A percentile compares a stretch with the other conserved stretches of the same genome.
These are phyloP conservation scores for Oreochromis tanganicae DNA, from an alignment of 2,113 vertebrate genomes.

Conservation along the genomic window DNA sequence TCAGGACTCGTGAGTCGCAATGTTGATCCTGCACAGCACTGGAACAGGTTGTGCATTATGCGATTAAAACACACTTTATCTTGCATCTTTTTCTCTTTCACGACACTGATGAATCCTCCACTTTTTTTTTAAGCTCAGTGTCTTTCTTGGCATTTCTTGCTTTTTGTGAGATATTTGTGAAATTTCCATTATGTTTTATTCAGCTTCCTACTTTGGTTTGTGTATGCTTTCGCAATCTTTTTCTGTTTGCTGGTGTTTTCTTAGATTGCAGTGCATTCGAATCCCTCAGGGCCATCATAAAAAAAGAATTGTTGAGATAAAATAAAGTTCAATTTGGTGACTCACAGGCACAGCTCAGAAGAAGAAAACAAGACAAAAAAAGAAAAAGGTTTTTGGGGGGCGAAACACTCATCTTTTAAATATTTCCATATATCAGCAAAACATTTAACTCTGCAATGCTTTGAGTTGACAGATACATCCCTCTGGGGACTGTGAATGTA, in stretches of 20 bases:
- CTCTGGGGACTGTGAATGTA: background rate
- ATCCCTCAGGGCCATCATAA: background rate
- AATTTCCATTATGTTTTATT: background rate
- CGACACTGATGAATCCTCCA: background rate
- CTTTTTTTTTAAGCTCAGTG: background rate
- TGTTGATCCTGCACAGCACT: background rate
- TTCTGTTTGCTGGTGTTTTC: background rate
- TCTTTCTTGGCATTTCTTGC: background rate
- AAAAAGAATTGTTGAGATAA: background rate
- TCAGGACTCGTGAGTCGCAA: background rate
- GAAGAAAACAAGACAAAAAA: background rate
- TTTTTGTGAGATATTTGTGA: background rate
- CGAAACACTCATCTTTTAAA: background rate
- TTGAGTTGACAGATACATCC: background rate
- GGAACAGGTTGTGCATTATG: background rate
- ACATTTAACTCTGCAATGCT: background rate
- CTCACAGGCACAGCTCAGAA: background rate
- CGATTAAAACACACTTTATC: background rate
- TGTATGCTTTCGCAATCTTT: background rate
- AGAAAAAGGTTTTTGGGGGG: accelerated
- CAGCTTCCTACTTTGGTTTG: background rate
- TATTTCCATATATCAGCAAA: background rate
- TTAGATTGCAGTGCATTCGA: background rate
- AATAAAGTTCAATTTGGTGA: background rate
- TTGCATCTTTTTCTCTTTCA: background rate